A percentile compares a stretch with the other conserved stretches of the same genome.
Evolutionary conservation across 1,140 invertebrate species (phyloP).

Genomic region (Drosophila busckii): DNA sequence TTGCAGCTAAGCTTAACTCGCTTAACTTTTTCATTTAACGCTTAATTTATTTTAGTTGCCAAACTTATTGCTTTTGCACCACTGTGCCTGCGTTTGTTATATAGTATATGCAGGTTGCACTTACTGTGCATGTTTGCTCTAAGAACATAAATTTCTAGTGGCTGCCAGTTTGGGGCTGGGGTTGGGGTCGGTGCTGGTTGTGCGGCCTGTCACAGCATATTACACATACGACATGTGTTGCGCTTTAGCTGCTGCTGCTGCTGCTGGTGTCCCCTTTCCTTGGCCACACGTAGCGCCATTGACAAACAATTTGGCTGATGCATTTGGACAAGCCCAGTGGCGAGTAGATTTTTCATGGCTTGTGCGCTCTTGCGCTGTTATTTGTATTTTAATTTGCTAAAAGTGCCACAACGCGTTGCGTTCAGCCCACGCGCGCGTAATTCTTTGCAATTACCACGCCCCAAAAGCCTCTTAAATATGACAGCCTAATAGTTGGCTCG

Average conservation of each 20-base stretch:
- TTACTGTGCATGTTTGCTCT: not conserved
- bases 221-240: slow-evolving; percentile 47
- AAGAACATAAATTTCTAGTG: slow-evolving; percentile 23
- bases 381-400: slow-evolving; percentile 45
- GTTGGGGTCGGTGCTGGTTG: not conserved
- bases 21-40: not conserved
- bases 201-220: slow-evolving; percentile 4
- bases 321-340: slow-evolving; percentile 12
- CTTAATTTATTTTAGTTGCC: not conserved
- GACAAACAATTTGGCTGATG: slow-evolving; percentile 46
- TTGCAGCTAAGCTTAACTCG: too few species aligned
- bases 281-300: slow-evolving; percentile 19
- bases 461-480: slow-evolving; percentile 41
- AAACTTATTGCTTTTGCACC: too few species aligned
- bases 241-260: slow-evolving; percentile 15
- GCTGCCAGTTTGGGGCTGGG: not conserved
- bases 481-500: slow-evolving; percentile 23
- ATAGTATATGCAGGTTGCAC: too few species aligned
- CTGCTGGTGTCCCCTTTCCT: slow-evolving; percentile 17
- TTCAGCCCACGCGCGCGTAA: too few species aligned
- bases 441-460: slow-evolving; percentile 39
- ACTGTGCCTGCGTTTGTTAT: too few species aligned
- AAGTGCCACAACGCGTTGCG: slow-evolving; percentile 35
- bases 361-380: slow-evolving; percentile 10
- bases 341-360: slow-evolving; percentile 15